These are phyloP conservation scores for Ochotona curzoniae DNA, from an alignment of 2,113 vertebrate genomes.

Conservation along the genomic window DNA sequence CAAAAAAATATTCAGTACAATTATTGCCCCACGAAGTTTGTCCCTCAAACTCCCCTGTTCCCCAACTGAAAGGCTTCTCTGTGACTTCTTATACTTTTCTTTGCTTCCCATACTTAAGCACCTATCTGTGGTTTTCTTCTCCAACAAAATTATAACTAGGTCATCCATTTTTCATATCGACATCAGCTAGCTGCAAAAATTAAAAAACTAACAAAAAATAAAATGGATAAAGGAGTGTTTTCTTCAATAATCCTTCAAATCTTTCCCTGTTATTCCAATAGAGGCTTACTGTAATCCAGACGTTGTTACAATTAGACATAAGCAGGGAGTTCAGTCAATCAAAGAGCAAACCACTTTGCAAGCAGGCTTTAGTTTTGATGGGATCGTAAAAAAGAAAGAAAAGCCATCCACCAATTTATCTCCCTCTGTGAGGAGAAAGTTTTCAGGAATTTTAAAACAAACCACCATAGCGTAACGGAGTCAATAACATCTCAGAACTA, in stretches of 20 bases:
- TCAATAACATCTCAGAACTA: no score
- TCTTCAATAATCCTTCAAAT: not conserved
- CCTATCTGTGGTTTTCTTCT: not conserved
- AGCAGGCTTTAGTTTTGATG: not conserved
- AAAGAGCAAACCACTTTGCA: not conserved
- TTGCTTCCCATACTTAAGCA: not conserved
- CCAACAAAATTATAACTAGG: not conserved
- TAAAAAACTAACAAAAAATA: not conserved
- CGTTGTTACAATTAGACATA: not conserved
- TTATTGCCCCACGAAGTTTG: not conserved
- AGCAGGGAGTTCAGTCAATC: not conserved
- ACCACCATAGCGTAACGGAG: not conserved
- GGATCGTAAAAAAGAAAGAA: not conserved
- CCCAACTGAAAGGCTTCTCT: not conserved
- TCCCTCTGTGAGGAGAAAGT: not conserved
- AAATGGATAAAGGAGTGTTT: not conserved
- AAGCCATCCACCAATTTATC: not conserved
- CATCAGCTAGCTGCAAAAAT: not conserved
- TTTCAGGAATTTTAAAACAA: slow-evolving; percentile 5
- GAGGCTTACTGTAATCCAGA: not conserved
- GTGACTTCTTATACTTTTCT: not conserved
- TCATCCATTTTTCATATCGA: slow-evolving; percentile 42
- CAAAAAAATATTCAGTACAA: not conserved
- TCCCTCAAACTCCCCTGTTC: not conserved
- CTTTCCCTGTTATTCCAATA: not conserved